Base-by-base conservation (phyloP, 2,113 vertebrate genomes). In the Isichthys henryi region DNA sequence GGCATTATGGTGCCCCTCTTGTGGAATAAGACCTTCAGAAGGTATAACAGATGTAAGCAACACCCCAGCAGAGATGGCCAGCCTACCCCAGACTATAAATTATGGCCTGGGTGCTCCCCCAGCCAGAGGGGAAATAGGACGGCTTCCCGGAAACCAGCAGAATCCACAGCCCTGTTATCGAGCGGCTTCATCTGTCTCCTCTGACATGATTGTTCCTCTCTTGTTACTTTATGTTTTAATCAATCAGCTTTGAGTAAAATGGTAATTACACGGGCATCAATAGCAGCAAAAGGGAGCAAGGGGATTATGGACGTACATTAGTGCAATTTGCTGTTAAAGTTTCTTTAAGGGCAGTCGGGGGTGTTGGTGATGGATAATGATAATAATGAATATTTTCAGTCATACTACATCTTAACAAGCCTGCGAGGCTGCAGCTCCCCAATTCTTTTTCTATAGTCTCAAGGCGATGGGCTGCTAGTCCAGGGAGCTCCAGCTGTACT, bases 151-250 rank as follows among this genome's bases (percentile, higher is more conserved):
- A 95, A 95, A 94, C 92, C 94, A 93, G 93, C 92, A 90, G 90
- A 94, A 94, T 94, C 93, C 93, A 77, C 85, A 93, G 91, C 92
- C 91, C 91, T 88, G 89, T 84, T 93, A 89, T 88, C 91, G 92
- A 94, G 92, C 89, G 89, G 90, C 91, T 95, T 93, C 93, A 94
- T 96, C 95, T 93, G 93, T 96, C 92, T 95, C 95, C 94, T n/a
- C 94, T 96, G 95, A 96, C 93, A 95, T 96, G 96, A 96, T 96
- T 97, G 94, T 95, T 93, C 93, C 94, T 91, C 95, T 96, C 95
- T 96, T 96, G 95, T 97, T 97, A 95, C 94, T 97, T 97, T 97
- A 96, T 95, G 93, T 97, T 96, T 92, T 95, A 97, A 97, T 98
- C 96, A 97, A 95, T 97, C 94, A 94, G 94, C 92, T 91, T 94